Evolutionary conservation across 2,888 invertebrate species (phyloP), one percentile per base, ranked within the genome.

Genomic region (Eupithecia subumbrata): DNA sequence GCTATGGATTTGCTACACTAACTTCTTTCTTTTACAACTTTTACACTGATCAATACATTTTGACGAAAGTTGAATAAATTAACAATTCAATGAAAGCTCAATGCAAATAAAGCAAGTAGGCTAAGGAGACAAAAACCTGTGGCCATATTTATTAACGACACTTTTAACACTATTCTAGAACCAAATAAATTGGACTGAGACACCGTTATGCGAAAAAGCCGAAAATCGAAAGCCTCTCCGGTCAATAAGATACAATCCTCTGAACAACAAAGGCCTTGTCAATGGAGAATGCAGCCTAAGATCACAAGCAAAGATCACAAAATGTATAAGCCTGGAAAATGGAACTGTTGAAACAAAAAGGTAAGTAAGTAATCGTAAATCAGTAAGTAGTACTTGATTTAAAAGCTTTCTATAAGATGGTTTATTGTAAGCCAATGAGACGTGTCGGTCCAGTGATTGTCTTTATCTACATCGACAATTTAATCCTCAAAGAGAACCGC

Each of bases 231-330:
- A 87, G 86, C 84, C 82, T 80, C 72, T 81, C 82, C 81, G 88
- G 88, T 87, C 87, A 89, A 85, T 81, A 82, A 87, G 88, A 90
- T 88, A 87, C 87, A 83, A 86, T 85, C 85, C 84, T 88, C 88
- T 85, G 87, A 87, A 84, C 85, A 85, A 81, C 76, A 72, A 75
- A 76, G 77, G 5, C 18, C 74, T 45, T 82, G 78, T 84, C 80
- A 80, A 79, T 69, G 83, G 87, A 88, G 88, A 90, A 90, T 88
- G 88, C 85, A 82, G 74, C 82, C 84, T 85, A 85, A 86, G 85
- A 86, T 85, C 80, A 84, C 82, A 80, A 79, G 82, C 82, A 83
- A 82, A 85, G 83, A 81, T 80, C 75, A 71, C 76, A 83, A 77
- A 85, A 87, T 88, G 86, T 88, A 88, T 86, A 82, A 75, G 86